A percentile compares a stretch with the other conserved stretches of the same genome.
Evolutionary conservation across 2,888 invertebrate genomes (phyloP).

Genomic region (Bellardia pandia): DNA sequence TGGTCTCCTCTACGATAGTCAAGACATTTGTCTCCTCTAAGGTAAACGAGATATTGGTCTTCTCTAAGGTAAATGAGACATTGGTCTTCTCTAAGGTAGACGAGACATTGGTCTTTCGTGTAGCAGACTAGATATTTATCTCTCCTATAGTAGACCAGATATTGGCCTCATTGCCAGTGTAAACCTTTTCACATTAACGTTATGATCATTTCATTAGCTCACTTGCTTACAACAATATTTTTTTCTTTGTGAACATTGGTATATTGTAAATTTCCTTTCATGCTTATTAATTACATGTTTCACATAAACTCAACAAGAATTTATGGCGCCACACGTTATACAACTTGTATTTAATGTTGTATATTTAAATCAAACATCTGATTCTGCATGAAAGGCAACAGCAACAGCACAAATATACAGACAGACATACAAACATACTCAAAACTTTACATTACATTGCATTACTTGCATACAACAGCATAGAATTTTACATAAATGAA

Average conservation of each 20-base stretch:
- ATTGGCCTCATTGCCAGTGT: not conserved
- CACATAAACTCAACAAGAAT: conserved; percentile 70
- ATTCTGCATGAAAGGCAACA: conserved; percentile 64
- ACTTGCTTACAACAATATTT: not conserved
- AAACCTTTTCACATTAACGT: not conserved
- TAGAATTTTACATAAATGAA: conserved; percentile 40
- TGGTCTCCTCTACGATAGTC: too few relatives aligned
- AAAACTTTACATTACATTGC: not conserved
- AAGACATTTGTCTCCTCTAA: too few relatives aligned
- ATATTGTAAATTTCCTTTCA: conserved; percentile 68
- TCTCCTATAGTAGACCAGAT: too few relatives aligned
- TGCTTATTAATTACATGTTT: conserved; percentile 69
- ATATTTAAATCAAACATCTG: conserved; percentile 73
- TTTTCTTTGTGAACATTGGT: not conserved
- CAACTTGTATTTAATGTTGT: conserved; percentile 69
- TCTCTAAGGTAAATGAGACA: too few relatives aligned
- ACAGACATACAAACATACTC: conserved; percentile 23
- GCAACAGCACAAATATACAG: conserved; percentile 29
- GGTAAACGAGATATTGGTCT: too few relatives aligned
- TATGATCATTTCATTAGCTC: not conserved
- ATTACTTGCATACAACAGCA: conserved; percentile 35
- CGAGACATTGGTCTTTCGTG: too few relatives aligned
- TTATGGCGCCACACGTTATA: conserved; percentile 74
- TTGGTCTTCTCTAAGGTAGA: too few relatives aligned
- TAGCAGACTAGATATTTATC: too few relatives aligned